These are phyloP conservation scores for Drosophila nebulosa DNA, from an alignment of 1,140 invertebrate species.

Conservation along the genomic window DNA sequence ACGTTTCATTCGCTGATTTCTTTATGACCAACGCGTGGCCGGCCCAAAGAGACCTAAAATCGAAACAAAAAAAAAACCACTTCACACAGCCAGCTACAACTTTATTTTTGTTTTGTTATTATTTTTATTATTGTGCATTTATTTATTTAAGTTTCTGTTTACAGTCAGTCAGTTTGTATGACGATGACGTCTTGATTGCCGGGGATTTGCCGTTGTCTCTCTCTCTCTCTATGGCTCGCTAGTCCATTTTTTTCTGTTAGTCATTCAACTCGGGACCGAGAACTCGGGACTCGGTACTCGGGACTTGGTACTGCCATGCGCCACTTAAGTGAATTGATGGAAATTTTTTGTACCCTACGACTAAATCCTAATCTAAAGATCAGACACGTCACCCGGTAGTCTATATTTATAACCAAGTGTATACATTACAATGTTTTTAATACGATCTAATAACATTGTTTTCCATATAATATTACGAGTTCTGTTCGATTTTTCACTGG, in stretches of 20 bases:
- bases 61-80: neutral
- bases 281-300: neutral
- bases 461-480: too few relatives aligned
- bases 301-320: neutral
- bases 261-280: constrained; percentile 1
- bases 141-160: neutral
- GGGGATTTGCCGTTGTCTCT: constrained; percentile 6
- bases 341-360: neutral
- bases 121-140: neutral
- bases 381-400: neutral
- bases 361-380: neutral
- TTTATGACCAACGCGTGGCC: constrained; percentile 4
- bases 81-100: neutral
- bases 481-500: too few relatives aligned
- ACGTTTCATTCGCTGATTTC: neutral
- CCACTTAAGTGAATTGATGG: neutral
- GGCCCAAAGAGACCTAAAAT: neutral
- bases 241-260: neutral
- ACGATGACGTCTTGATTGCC: constrained; percentile 3
- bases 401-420: neutral
- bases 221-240: too few relatives aligned
- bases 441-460: neutral
- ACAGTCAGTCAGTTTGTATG: neutral
- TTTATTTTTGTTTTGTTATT: neutral
- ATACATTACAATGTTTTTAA: neutral